Evolutionary conservation across 1,140 invertebrate genomes (phyloP).

Genomic region (Aphidius gifuensis): DNA sequence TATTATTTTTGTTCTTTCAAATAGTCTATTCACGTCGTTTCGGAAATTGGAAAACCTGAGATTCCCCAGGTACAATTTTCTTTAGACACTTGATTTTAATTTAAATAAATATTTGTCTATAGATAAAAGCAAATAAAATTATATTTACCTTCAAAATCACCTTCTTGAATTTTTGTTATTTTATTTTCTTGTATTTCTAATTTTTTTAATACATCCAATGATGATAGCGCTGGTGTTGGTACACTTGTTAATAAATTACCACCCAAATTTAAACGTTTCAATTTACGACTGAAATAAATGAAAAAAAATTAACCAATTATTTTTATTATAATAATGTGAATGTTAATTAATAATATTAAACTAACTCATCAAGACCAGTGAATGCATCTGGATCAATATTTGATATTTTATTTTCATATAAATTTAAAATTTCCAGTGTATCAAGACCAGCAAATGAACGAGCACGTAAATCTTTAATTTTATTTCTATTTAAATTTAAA

Average conservation of each 20-base stretch:
- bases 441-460: constrained; percentile 80
- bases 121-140: neutral
- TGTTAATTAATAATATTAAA: constrained; percentile 23
- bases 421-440: constrained; percentile 79
- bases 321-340: neutral
- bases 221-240: constrained; percentile 73
- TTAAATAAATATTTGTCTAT: too few relatives aligned
- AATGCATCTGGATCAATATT: constrained; percentile 77
- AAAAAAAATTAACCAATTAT: neutral
- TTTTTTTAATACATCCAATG: constrained; percentile 76
- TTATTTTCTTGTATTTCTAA: constrained; percentile 85
- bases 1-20: too few relatives aligned
- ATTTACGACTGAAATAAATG: constrained; percentile 60
- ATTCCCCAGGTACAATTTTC: too few relatives aligned
- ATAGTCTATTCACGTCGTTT: too few relatives aligned
- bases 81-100: too few relatives aligned
- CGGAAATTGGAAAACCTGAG: too few relatives aligned
- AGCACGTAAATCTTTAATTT: constrained; percentile 70
- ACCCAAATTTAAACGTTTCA: constrained; percentile 81
- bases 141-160: constrained; percentile 75
- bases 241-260: constrained; percentile 75
- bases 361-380: constrained; percentile 80
- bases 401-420: constrained; percentile 84
- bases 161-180: constrained; percentile 71
- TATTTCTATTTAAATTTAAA: constrained; percentile 87